Percentiles rank a stretch among this genome's conserved stretches.
phyloP scores from a whole-genome alignment of 2,797 vertebrate species.

The Pseudocheirus occidentalis region DNA sequence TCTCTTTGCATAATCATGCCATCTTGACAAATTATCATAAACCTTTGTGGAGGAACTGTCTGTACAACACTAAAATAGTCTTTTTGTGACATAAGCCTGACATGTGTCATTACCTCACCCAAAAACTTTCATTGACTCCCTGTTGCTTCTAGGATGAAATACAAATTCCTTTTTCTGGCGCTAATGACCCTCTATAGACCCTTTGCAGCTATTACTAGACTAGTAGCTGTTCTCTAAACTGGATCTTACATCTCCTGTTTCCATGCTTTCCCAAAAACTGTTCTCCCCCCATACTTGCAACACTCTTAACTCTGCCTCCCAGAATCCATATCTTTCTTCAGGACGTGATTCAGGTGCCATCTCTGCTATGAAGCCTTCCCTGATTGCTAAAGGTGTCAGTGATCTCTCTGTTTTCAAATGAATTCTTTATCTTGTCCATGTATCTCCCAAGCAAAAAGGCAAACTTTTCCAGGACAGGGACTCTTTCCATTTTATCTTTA shows the following conservation, averaged over 20 bases:
- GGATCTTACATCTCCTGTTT: background rate
- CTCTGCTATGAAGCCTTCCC: background rate
- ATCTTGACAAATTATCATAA: background rate
- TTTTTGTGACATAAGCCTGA: background rate
- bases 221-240: background rate
- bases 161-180: background rate
- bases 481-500: background rate
- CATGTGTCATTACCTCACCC: background rate
- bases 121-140: background rate
- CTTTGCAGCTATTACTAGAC: background rate
- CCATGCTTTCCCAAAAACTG: background rate
- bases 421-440: background rate
- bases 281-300: background rate
- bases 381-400: background rate
- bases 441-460: background rate
- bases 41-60: background rate
- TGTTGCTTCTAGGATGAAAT: background rate
- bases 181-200: background rate
- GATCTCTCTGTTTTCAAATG: background rate
- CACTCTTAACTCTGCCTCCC: background rate
- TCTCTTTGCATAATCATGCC: background rate
- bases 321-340: background rate
- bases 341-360: background rate
- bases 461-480: background rate
- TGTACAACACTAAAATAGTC: background rate